Conservation (phyloP, 2,888 invertebrate genomes). For the Cosmia trapezina region DNA sequence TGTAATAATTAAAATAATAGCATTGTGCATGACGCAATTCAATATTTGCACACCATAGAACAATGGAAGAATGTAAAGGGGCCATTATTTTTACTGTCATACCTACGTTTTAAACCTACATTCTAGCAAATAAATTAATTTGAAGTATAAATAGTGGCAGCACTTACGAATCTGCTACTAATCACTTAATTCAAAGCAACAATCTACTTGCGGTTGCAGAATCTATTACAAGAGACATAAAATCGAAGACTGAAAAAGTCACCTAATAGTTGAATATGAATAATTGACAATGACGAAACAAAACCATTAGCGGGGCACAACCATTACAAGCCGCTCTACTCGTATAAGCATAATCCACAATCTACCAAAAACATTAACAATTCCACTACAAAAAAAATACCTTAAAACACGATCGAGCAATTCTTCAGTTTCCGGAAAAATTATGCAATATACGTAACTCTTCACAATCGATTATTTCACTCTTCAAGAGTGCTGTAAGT, state of each 20-base stretch:
- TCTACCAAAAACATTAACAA: conserved; percentile 2
- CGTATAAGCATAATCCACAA: conserved; percentile 3
- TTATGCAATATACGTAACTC: conserved; percentile 35
- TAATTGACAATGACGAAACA: not conserved
- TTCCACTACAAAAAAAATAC: not conserved
- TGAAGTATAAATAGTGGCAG: no score
- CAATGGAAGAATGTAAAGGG: no score
- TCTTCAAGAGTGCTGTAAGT: conserved; percentile 19
- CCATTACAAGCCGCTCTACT: not conserved
- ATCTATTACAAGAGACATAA: not conserved
- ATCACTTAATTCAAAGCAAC: no score
- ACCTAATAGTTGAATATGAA: not conserved
- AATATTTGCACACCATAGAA: no score
- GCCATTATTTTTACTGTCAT: no score
- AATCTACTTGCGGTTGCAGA: not conserved
- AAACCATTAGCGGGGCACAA: not conserved
- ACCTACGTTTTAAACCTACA: no score
- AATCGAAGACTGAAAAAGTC: not conserved
- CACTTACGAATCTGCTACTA: no score
- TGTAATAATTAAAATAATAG: no score
- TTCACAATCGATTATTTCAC: conserved; percentile 51
- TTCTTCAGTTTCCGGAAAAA: conserved; percentile 27
- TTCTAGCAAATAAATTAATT: no score
- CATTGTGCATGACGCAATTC: no score
- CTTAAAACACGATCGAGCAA: conserved; percentile 23